These are phyloP conservation scores for Mechanitis messenoides DNA, from an alignment of 2,888 invertebrate genomes.

Conservation along the genomic window DNA sequence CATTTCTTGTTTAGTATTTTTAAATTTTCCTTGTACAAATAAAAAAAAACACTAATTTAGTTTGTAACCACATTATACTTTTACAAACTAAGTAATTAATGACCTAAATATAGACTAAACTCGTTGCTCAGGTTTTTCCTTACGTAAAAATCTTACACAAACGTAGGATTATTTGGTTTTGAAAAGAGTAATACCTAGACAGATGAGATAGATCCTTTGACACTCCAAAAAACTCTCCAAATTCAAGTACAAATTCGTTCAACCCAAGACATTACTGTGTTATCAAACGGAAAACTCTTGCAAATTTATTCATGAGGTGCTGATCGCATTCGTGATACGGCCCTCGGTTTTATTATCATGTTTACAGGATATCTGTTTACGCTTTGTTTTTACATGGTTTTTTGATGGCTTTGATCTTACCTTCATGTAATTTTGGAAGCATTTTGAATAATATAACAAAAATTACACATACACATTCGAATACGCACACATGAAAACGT, in stretches of 20 bases:
- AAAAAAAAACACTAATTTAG: too few relatives aligned
- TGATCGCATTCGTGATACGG: constrained; percentile 43
- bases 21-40: too few relatives aligned
- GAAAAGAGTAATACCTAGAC: neutral
- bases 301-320: constrained; percentile 51
- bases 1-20: too few relatives aligned
- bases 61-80: too few relatives aligned
- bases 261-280: constrained; percentile 31
- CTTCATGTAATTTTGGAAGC: constrained; percentile 8
- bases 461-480: too few relatives aligned
- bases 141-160: too few relatives aligned
- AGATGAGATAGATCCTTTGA: neutral
- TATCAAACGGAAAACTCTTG: constrained; percentile 35
- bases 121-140: too few relatives aligned
- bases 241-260: constrained; percentile 19
- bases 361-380: constrained; percentile 31
- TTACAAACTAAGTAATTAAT: too few relatives aligned
- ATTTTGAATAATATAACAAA: too few relatives aligned
- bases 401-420: constrained; percentile 24
- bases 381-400: constrained; percentile 24
- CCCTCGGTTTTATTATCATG: constrained; percentile 45
- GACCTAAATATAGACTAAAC: too few relatives aligned
- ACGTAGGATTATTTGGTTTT: too few relatives aligned
- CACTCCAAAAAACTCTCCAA: constrained; percentile 11
- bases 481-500: too few relatives aligned